Base-by-base conservation (phyloP, 2,113 vertebrate genomes). In the Seriola rivoliana region DNA sequence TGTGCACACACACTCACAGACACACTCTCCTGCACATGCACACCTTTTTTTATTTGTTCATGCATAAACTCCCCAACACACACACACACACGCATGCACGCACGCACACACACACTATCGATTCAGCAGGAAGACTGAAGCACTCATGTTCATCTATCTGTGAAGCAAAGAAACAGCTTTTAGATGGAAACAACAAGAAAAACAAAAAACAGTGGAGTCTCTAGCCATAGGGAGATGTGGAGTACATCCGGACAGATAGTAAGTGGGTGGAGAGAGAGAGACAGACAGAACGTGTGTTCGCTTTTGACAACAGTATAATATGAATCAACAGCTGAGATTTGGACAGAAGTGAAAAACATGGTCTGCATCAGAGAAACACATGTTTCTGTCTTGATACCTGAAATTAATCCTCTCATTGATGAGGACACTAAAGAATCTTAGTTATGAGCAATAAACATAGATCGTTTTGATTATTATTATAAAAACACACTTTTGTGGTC, bases 261-360 rank as follows among this genome's bases (percentile, higher is more conserved):
- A 63, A 52, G 71, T 40, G 48, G 62, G 48, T 40, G 71, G 58
- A 59, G 57, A 64, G 59, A 66, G 21, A 66, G 21, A 83, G 29
- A 86, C 0, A 63, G 69, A 68, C 29, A 81, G 44, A 78, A 58
- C 60, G 46, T 76, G 58, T 75, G 63, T 59, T 84, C 71, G 82
- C 62, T 60, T 88, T 75, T 66, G 36, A 89, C 76, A 84, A 55
- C 75, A 48, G 59, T 54, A 55, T 46, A 52, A 63, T 40, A 54
- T 40, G 13, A 86, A 70, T 71, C 50, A 82, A 74, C 78, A 86
- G 82, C 83, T 90, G 75, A 90, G 84, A 73, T 83, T 52, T 71
- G 52, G 69, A 79, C 71, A 73, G 59, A 68, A 67, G 58, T 52
- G 76, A 77, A 81, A 74, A 82, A 80, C 85, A 86, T 75, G 85